These are phyloP conservation scores for Trichechus manatus DNA, from an alignment of 2,113 vertebrate species.

Conservation along the genomic window DNA sequence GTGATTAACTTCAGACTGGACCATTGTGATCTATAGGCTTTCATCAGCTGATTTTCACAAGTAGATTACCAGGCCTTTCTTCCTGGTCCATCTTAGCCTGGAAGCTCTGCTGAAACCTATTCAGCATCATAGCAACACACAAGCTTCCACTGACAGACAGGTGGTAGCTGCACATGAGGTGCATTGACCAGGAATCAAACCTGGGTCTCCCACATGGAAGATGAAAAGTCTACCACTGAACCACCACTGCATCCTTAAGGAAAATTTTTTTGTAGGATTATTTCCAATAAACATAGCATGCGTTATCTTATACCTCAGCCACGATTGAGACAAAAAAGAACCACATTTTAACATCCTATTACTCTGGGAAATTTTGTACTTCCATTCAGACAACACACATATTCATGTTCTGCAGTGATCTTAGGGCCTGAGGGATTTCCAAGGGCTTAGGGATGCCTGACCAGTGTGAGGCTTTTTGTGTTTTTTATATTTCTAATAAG, in stretches of 20 bases:
- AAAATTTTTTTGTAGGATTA: neutral
- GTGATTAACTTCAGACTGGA: no score
- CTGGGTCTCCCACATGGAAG: neutral
- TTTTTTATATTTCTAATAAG: constrained; percentile 45
- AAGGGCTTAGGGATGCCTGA: neutral
- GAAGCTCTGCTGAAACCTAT: neutral
- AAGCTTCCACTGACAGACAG: neutral
- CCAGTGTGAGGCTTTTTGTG: neutral
- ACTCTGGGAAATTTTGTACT: neutral
- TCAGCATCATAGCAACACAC: no score
- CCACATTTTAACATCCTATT: neutral
- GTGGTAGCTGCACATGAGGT: neutral
- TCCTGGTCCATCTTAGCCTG: neutral
- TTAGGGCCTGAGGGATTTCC: neutral
- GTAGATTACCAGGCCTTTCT: no score
- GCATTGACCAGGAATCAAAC: neutral
- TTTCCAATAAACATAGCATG: neutral
- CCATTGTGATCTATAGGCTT: neutral
- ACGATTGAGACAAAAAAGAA: neutral
- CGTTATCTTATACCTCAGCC: neutral
- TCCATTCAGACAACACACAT: neutral
- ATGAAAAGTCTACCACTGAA: neutral
- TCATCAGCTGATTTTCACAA: neutral
- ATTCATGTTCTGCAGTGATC: neutral
- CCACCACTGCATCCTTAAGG: neutral